Percentiles rank a stretch among this genome's conserved stretches.
Evolutionary conservation across 1,140 invertebrate genomes (phyloP).

Genomic region (Stegodyphus dumicola): DNA sequence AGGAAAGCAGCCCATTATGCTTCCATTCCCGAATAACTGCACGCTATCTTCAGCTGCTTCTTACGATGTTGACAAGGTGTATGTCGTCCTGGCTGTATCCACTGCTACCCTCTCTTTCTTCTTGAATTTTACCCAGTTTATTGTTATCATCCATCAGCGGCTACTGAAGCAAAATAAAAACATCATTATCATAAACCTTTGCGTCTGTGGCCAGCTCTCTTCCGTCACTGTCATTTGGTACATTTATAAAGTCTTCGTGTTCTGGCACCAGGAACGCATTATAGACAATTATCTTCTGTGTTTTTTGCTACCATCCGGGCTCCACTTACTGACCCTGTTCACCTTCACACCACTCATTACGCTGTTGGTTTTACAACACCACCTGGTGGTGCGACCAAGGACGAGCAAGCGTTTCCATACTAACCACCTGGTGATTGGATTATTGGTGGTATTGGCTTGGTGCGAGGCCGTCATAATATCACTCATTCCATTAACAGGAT

Average conservation of each 20-base stretch:
- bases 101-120: constrained; percentile 37
- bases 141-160: constrained; percentile 21
- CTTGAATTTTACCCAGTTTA: constrained; percentile 33
- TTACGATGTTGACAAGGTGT: constrained; percentile 7
- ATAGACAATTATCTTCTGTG: constrained; percentile 12
- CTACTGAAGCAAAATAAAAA: constrained; percentile 21
- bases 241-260: neutral
- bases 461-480: constrained; percentile 44
- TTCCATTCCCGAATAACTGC: constrained; percentile 3
- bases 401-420: neutral
- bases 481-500: constrained; percentile 25
- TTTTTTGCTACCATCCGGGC: constrained; percentile 12
- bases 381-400: constrained; percentile 1
- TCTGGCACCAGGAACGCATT: neutral
- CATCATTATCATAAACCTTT: constrained; percentile 33
- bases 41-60: neutral
- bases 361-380: constrained; percentile 29
- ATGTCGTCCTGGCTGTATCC: constrained; percentile 14
- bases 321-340: constrained; percentile 31
- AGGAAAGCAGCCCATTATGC: neutral
- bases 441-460: constrained; percentile 33
- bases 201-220: constrained; percentile 26
- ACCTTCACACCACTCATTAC: constrained; percentile 53
- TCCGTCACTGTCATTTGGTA: neutral
- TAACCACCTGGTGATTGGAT: neutral